These are phyloP conservation scores for Xestia rhomboidea DNA, from an alignment of 2,888 invertebrate genomes.

Conservation along the genomic window DNA sequence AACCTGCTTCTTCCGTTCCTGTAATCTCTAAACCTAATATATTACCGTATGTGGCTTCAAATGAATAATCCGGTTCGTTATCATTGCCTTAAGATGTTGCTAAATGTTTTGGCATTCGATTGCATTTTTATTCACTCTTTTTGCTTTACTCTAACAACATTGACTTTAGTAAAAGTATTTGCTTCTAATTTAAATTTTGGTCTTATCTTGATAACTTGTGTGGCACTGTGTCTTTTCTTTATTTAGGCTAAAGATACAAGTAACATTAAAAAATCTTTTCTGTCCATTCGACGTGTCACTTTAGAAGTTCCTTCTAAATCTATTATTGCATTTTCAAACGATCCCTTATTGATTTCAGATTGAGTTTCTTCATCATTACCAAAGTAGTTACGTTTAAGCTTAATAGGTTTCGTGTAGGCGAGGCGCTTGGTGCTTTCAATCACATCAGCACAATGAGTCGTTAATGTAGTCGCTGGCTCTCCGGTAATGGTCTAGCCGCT, in stretches of 20 bases:
- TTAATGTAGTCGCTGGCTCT: constrained; percentile 76
- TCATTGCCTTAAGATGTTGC: constrained; percentile 49
- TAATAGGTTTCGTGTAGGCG: constrained; percentile 80
- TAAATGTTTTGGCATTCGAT: constrained; percentile 61
- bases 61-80: constrained; percentile 57
- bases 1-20: constrained; percentile 35
- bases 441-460: constrained; percentile 80
- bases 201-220: background rate
- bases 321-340: constrained; percentile 17
- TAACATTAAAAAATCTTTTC: background rate
- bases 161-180: constrained; percentile 8
- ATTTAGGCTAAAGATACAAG: background rate
- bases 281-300: background rate
- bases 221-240: background rate
- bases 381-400: constrained; percentile 66
- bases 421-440: constrained; percentile 78
- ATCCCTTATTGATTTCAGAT: constrained; percentile 52
- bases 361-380: constrained; percentile 69
- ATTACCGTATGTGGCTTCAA: constrained; percentile 51
- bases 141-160: constrained; percentile 24
- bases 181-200: constrained; percentile 1
- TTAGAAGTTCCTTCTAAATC: constrained; percentile 13
- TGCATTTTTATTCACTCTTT: constrained; percentile 34
- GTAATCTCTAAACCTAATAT: constrained; percentile 56
- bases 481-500: constrained; percentile 72